These are phyloP conservation scores for Saturnia pavonia DNA, from an alignment of 2,888 invertebrate genomes.

Conservation along the genomic window DNA sequence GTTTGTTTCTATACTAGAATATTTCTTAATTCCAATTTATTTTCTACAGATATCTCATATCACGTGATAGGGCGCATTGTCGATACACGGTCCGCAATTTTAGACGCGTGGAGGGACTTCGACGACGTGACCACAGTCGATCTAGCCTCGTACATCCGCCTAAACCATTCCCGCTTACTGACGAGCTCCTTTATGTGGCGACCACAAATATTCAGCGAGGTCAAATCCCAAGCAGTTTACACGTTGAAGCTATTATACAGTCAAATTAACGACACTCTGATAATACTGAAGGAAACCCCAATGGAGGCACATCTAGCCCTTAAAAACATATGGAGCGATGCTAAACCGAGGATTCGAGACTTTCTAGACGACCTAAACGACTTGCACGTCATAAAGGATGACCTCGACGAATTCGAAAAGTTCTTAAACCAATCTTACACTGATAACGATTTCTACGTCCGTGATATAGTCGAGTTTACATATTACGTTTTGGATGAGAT, in stretches of 20 bases:
- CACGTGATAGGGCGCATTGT: conserved; percentile 89
- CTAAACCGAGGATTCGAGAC: conserved; percentile 85
- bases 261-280: conserved; percentile 70
- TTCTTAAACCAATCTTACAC: conserved; percentile 90
- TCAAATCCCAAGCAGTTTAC: conserved; percentile 59
- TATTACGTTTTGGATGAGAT: conserved; percentile 89
- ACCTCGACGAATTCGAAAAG: conserved; percentile 85
- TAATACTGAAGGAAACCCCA: conserved; percentile 77
- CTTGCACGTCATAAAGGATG: conserved; percentile 87
- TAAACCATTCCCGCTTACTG: conserved; percentile 92
- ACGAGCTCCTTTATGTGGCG: conserved; percentile 92
- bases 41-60: conserved; percentile 70
- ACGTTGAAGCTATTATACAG: conserved; percentile 64
- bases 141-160: conserved; percentile 88
- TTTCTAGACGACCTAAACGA: conserved; percentile 89
- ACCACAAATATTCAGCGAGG: conserved; percentile 84
- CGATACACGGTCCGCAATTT: conserved; percentile 87
- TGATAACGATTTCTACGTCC: conserved; percentile 91
- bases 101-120: conserved; percentile 91
- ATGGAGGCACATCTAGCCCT: conserved; percentile 86
- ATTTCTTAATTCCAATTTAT: not conserved
- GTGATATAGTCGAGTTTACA: conserved; percentile 87
- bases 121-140: conserved; percentile 90
- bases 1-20: not conserved
- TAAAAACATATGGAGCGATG: conserved; percentile 88